Evolutionary conservation across 2,888 invertebrate genomes (phyloP).

Genomic region (Rotaria sp.): DNA sequence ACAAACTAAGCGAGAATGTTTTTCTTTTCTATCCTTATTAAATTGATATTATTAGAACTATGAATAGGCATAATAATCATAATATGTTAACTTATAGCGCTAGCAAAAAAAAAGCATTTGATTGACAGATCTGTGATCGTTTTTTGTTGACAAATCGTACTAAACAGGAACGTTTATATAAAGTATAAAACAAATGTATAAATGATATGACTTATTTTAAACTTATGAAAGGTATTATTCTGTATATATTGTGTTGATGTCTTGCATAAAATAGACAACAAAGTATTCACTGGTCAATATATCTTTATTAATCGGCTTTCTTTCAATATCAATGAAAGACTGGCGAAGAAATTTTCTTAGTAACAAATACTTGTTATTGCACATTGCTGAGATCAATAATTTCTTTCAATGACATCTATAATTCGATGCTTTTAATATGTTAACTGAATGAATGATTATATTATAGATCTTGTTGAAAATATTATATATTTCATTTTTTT

Average conservation of each 20-base stretch:
- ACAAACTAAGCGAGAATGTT: no score
- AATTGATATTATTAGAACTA: neutral
- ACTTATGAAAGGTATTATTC: neutral
- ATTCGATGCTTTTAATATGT: no score
- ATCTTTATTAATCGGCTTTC: neutral
- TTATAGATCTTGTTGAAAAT: no score
- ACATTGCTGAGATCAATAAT: no score
- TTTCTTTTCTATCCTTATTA: neutral
- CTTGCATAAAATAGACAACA: neutral
- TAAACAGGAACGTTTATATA: neutral
- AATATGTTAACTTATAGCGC: neutral
- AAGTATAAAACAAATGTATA: neutral
- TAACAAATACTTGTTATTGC: no score
- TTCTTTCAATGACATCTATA: no score
- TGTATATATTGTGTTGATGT: neutral
- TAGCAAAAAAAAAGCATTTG: neutral
- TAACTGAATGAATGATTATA: no score
- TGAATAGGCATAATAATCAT: neutral
- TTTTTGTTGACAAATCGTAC: neutral
- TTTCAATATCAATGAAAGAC: neutral
- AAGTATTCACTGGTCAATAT: neutral
- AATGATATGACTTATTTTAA: neutral
- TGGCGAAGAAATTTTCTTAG: neutral
- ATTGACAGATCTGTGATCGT: neutral
- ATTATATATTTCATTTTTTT: no score